Base-by-base conservation (phyloP, 2,113 vertebrate genomes). In the Stomatorhinus ivindoensis region DNA sequence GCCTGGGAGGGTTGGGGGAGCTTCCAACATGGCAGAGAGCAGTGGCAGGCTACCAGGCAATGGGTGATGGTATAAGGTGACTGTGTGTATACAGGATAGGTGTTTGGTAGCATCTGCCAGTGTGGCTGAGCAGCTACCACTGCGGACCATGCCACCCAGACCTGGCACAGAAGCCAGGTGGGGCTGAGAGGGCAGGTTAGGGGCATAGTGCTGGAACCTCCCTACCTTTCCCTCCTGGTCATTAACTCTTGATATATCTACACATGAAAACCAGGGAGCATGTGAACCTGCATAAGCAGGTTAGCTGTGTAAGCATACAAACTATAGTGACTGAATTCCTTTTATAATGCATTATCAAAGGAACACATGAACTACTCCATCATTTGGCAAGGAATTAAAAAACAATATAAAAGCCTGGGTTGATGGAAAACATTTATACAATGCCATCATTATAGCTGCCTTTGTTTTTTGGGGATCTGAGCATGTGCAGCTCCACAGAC, bases 41-140 rank as follows among this genome's bases (percentile, higher is more conserved):
- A 92, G 93, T 94, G 94, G 94, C 94, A 92, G 90, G 27, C 90
- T 91, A 94, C 93, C 93, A 95, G 93, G 92, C 88, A 82, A 89
- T 9, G 73, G 5, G 31, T 4, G 73, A 4, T 35, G 31, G 4
- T 80, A 39, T 80, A 42, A 8, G 73, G 73, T 80, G 31, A 80
- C 73, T 80, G 7, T 42, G 15, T 42, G 73, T 42, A 19, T 42
- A 42, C 31, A 80, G 35, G 73, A 42, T 19, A 13, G 73, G 35
- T 19, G 73, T 35, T 39, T 80, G 35, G 73, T 39, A 80, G 35
- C 73, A 80, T 39, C 31, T 39, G 73, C 35, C 13, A 39, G 73
- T 19, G 17, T 15, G 73, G 35, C 31, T 76, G 69, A 39, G 31
- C 31, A 76, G 69, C 69, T 17, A 31, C 69, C 35, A 76, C 31